Conservation (phyloP, 2,888 invertebrate genomes). For the Quadriops clusia region DNA sequence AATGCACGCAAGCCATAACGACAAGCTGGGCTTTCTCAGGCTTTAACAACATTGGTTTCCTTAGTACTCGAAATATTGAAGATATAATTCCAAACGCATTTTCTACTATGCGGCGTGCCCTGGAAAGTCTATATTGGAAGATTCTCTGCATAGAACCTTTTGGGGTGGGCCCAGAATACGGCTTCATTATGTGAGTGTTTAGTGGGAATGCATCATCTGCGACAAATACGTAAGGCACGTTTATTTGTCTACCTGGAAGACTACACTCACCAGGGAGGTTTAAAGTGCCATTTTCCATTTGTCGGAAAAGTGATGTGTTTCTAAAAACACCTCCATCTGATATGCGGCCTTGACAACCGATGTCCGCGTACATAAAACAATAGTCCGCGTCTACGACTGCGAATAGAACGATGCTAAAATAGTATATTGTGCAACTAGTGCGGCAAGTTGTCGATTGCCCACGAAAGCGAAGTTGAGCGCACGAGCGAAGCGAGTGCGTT, state of each 20-base stretch:
- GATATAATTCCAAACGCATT: conserved; percentile 17
- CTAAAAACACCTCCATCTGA: conserved; percentile 26
- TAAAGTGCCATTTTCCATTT: conserved; percentile 6
- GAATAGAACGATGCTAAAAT: conserved; percentile 29
- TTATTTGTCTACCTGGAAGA: conserved; percentile 2
- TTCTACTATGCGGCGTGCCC: conserved; percentile 16
- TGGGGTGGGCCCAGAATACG: conserved; percentile 6
- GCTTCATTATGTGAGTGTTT: conserved; percentile 2
- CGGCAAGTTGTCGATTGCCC: no score
- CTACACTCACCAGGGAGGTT: conserved; percentile 14
- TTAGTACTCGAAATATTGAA: conserved; percentile 15
- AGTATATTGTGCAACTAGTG: no score
- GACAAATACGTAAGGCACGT: conserved; percentile 11
- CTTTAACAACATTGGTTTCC: conserved; percentile 18
- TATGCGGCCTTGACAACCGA: conserved; percentile 26
- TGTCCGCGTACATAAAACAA: conserved; percentile 26
- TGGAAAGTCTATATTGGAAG: conserved; percentile 15
- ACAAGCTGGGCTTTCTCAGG: conserved; percentile 16
- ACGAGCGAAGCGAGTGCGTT: no score
- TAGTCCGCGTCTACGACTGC: conserved; percentile 31
- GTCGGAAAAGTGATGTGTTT: conserved; percentile 10
- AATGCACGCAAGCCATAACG: conserved; percentile 16
- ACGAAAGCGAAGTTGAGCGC: no score
- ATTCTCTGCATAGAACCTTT: conserved; percentile 13
- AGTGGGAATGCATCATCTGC: conserved; percentile 3